phyloP scores from a whole-genome alignment of 2,113 vertebrate genomes.

The Dromaius novaehollandiae region DNA sequence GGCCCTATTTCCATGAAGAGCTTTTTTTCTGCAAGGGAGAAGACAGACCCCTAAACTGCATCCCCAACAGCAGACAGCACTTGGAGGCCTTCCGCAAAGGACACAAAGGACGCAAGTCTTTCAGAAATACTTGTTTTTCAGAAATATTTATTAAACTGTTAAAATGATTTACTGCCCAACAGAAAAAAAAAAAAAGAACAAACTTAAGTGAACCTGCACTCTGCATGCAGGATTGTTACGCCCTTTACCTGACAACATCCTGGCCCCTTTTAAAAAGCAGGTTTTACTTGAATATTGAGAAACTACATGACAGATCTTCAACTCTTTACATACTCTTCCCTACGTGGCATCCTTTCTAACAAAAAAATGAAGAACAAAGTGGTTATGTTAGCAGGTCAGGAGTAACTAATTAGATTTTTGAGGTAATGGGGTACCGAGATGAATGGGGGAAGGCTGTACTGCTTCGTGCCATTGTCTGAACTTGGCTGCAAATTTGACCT shows the following conservation, averaged over 20 bases:
- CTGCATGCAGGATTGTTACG: not conserved
- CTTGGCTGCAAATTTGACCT: not conserved
- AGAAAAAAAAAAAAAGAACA: not conserved
- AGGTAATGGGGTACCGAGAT: not conserved
- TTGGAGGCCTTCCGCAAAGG: not conserved
- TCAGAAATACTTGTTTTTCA: conserved; percentile 19
- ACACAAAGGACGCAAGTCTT: not conserved
- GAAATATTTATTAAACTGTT: conserved; percentile 72
- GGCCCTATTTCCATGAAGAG: not conserved
- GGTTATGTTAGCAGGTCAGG: not conserved
- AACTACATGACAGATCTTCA: not conserved
- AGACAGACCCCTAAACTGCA: not conserved
- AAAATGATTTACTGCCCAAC: conserved; percentile 57
- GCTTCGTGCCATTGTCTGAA: not conserved
- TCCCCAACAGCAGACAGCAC: not conserved
- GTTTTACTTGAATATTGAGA: not conserved
- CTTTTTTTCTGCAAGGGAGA: not conserved
- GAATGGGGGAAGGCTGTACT: not conserved
- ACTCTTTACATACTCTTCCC: not conserved
- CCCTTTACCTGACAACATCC: conserved; percentile 7
- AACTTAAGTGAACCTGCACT: not conserved
- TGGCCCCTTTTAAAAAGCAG: conserved; percentile 14
- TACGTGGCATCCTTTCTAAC: rapidly evolving
- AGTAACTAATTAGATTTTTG: not conserved
- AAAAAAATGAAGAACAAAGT: not conserved